Percentiles rank a stretch among this genome's conserved stretches.
phyloP scores from a whole-genome alignment of 1,140 invertebrate species.

The Tetragonula clypearis region DNA sequence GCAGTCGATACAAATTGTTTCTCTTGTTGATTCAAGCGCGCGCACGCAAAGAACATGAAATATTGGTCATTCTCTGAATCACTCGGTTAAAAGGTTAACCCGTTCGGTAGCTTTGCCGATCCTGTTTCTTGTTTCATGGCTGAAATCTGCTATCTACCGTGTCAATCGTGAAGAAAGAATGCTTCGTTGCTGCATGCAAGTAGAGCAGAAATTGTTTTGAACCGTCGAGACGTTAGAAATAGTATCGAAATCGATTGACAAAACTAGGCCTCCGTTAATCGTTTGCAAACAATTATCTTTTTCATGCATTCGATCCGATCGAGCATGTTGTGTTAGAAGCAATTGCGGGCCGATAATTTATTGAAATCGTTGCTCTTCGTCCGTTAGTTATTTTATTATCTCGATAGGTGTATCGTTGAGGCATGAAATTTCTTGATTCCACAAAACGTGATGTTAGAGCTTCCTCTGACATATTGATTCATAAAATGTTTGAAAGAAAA shows the following conservation, averaged over 20 bases:
- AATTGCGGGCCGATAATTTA: too few species aligned
- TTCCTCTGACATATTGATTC: neutral
- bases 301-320: neutral
- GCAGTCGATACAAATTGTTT: neutral
- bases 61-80: conserved; percentile 17
- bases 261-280: neutral
- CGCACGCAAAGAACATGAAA: neutral
- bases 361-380: neutral
- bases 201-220: conserved; percentile 36
- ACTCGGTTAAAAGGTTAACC: conserved; percentile 19
- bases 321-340: too few species aligned
- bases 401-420: too few species aligned
- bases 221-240: neutral
- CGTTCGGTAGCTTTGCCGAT: neutral
- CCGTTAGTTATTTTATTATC: neutral
- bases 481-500: neutral
- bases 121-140: neutral
- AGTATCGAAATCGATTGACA: neutral
- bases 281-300: neutral
- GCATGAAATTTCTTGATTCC: neutral
- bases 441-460: neutral
- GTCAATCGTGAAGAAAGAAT: neutral
- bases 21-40: neutral
- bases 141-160: conserved; percentile 17
- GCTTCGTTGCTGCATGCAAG: neutral